Base-by-base conservation (phyloP, 1,140 invertebrate species). In the Danaus plexippus region DNA sequence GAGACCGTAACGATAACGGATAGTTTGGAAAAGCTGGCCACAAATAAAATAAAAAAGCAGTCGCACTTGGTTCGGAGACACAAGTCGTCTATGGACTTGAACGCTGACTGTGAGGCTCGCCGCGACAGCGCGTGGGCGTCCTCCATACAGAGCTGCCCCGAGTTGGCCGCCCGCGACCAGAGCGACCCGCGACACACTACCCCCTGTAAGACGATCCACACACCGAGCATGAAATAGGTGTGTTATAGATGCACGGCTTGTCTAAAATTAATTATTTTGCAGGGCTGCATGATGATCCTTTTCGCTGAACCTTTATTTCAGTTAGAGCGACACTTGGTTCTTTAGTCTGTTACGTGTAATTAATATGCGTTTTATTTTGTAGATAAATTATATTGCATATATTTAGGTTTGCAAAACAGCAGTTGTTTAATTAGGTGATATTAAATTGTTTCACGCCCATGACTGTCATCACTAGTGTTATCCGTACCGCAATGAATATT, bases 81-180 rank as follows among this genome's bases (percentile, higher is more conserved):
- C 47, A 64, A 64, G 42, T 75, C 75, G 7, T 55, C 63, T n/a
- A 43, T 63, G 13, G 67, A 72, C 48, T 57, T 68, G 18, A 32
- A 18, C 22, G 32, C 46, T 40, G 41, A 46, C n/a, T 47, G 49
- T 11, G 40, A 51, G 11, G 13, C 41, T 32, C 22, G 22, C 22
- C 22, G 43, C 47, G 49, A 13, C 15, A 44, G 64, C 46, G 53
- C 56, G n/a, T 63, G 59, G 47, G 62, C 53, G 45, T 43, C 64
- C 13, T 22, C 67, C 12, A 69, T 66, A 59, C 71, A 71, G 54
- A 84, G 83, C 60, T 85, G 83, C 54, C 80, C 80, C 22, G 73
- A 85, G 59, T 55, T 85, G 32, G 69, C 63, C 61, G 53, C 56
- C 54, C 93, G 76, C 89, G 92, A 76, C 93, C 95, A 56, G 40